Evolutionary conservation across 2,113 vertebrate genomes (phyloP).

Genomic region (Anas platyrhynchos): DNA sequence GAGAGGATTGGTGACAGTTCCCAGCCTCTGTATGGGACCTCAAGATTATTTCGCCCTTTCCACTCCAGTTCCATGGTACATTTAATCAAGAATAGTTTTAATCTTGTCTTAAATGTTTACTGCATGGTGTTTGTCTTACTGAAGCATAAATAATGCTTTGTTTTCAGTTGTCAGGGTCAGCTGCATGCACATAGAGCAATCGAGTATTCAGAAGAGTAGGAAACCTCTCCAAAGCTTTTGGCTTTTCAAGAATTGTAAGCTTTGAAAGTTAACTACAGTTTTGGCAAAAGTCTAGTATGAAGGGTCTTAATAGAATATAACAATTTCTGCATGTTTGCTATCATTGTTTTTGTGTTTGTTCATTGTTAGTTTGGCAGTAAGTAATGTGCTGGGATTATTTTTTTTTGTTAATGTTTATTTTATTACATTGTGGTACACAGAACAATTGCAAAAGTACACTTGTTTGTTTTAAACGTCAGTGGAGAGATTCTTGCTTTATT

Average conservation of each 20-base stretch:
- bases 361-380: not conserved
- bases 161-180: not conserved
- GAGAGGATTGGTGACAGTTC: not conserved
- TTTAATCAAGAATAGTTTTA: not conserved
- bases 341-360: not conserved
- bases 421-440: not conserved
- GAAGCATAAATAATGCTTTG: not conserved
- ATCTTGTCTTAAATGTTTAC: slow-evolving; percentile 1
- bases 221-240: not conserved
- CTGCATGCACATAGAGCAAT: not conserved
- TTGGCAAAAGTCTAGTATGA: not conserved
- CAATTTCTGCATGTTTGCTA: not conserved
- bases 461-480: not conserved
- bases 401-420: not conserved
- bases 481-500: not conserved
- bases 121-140: not conserved
- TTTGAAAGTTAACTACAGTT: not conserved
- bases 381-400: not conserved
- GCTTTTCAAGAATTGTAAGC: not conserved
- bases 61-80: not conserved
- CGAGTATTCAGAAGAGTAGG: not conserved
- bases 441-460: not conserved
- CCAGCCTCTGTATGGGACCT: not conserved
- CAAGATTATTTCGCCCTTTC: not conserved
- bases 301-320: not conserved